A percentile compares a stretch with the other conserved stretches of the same genome.
phyloP scores from a whole-genome alignment of 1,140 invertebrate species.

The Meteorus sp. region DNA sequence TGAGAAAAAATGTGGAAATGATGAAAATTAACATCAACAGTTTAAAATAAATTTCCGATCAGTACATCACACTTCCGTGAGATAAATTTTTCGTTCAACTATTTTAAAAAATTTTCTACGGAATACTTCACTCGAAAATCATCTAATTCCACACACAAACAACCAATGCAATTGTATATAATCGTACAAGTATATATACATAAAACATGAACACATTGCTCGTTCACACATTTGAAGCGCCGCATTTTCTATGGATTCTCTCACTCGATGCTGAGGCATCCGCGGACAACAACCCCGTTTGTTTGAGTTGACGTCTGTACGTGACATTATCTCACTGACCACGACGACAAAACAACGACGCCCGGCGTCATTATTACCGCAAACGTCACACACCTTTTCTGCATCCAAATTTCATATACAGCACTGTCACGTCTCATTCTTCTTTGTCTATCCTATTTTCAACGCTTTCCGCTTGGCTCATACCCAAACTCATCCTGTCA shows the following conservation, averaged over 20 bases:
- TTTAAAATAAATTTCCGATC: too few species aligned
- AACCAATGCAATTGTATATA: conserved; percentile 5
- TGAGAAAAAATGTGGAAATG: too few species aligned
- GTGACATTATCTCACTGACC: conserved; percentile 56
- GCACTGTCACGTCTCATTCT: neutral
- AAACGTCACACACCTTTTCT: neutral
- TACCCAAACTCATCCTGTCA: too few species aligned
- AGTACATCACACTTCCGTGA: too few species aligned
- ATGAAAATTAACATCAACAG: too few species aligned
- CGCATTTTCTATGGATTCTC: conserved; percentile 13
- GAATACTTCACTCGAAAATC: too few species aligned
- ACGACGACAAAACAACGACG: conserved; percentile 34
- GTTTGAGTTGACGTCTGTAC: conserved; percentile 47
- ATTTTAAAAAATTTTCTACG: too few species aligned
- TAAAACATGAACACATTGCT: neutral
- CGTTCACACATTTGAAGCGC: neutral
- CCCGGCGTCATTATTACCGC: conserved; percentile 7
- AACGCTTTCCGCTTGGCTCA: too few species aligned
- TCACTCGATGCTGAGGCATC: too few species aligned
- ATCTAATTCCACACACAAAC: too few species aligned
- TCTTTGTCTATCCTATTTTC: neutral
- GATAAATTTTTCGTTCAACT: too few species aligned
- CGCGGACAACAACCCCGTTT: conserved; percentile 18
- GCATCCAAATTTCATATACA: neutral
- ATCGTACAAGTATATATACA: conserved; percentile 27